Conservation (phyloP, 2,113 vertebrate genomes). For the Podarcis cretensis region DNA sequence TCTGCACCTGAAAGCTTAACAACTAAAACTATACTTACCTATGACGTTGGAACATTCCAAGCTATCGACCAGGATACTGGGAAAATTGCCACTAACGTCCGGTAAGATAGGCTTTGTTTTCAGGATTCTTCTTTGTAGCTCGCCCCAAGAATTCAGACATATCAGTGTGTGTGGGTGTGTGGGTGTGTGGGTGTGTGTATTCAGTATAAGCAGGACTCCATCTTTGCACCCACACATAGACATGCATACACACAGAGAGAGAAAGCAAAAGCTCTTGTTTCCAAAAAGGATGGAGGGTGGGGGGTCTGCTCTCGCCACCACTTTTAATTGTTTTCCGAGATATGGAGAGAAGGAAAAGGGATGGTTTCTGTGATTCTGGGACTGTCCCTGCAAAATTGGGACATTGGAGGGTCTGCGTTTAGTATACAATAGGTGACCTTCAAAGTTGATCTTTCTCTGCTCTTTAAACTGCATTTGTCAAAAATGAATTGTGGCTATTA, state of each 20-base stretch:
- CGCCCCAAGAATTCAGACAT: background rate
- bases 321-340: too few species aligned
- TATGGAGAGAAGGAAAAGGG: too few species aligned
- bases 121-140: background rate
- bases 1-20: slow-evolving; percentile 72
- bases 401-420: too few species aligned
- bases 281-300: too few species aligned
- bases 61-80: slow-evolving; percentile 88
- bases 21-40: slow-evolving; percentile 54
- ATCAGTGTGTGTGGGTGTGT: background rate
- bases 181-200: too few species aligned
- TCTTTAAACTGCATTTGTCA: background rate
- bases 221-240: too few species aligned
- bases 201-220: too few species aligned
- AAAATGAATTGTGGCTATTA: background rate
- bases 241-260: too few species aligned
- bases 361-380: too few species aligned
- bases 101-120: slow-evolving; percentile 71
- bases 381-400: too few species aligned
- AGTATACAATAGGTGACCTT: background rate
- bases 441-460: background rate
- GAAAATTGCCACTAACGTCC: slow-evolving; percentile 80
- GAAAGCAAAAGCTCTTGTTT: too few species aligned
- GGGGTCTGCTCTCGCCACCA: too few species aligned
- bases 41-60: slow-evolving; percentile 74